Evolutionary conservation across 1,140 invertebrate species (phyloP).

Genomic region (Solenopsis invicta): DNA sequence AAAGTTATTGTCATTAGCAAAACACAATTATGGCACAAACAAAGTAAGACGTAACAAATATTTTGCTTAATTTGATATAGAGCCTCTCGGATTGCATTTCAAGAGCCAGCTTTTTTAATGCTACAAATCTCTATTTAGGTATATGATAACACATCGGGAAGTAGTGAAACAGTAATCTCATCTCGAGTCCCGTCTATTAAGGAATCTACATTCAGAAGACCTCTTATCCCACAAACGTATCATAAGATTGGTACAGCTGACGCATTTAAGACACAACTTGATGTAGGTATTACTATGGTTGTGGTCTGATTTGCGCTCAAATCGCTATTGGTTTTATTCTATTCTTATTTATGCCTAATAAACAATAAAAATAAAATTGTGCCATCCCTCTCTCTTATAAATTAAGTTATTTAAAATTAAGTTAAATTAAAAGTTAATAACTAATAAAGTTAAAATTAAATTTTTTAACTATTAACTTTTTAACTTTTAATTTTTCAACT

Average conservation of each 20-base stretch:
- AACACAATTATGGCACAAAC: conserved; percentile 85
- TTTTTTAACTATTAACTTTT: too few relatives aligned
- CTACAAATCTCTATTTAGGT: conserved; percentile 71
- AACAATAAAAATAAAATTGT: too few relatives aligned
- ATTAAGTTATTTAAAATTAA: too few relatives aligned
- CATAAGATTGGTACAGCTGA: conserved; percentile 84
- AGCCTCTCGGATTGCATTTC: not conserved
- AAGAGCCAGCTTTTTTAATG: not conserved
- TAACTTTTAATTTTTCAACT: too few relatives aligned
- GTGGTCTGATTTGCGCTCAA: too few relatives aligned
- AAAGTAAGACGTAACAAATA: conserved; percentile 77
- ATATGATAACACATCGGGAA: conserved; percentile 83
- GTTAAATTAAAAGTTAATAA: too few relatives aligned
- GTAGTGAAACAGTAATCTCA: conserved; percentile 85
- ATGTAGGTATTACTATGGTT: conserved; percentile 82
- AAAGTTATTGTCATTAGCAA: conserved; percentile 89
- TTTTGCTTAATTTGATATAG: not conserved
- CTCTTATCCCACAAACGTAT: conserved; percentile 84
- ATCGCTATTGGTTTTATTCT: too few relatives aligned
- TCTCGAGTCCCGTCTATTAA: conserved; percentile 82
- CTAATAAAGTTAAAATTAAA: too few relatives aligned
- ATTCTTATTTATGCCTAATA: too few relatives aligned
- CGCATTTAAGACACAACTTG: conserved; percentile 88
- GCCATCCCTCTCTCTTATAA: too few relatives aligned
- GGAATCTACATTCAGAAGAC: conserved; percentile 85